Conservation (phyloP, 2,888 invertebrate genomes). For the Dione juno region DNA sequence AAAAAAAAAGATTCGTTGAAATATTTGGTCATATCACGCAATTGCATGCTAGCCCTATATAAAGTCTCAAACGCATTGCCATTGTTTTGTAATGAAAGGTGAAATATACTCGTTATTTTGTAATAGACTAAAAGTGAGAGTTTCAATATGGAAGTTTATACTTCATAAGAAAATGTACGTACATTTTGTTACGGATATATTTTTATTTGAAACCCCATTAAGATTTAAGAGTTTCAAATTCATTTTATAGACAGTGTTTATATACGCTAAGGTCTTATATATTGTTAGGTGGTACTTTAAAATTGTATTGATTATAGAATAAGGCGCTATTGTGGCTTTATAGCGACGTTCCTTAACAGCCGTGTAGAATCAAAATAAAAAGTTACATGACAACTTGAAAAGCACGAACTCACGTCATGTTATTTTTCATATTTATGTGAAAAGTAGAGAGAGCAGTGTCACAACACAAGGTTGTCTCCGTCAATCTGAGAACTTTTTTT, state of each 20-base stretch:
- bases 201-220: neutral
- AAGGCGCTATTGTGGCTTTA: no score
- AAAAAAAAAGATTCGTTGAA: slow-evolving; percentile 42
- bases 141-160: neutral
- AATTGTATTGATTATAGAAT: no score
- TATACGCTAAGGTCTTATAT: neutral
- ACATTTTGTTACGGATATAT: slow-evolving; percentile 7
- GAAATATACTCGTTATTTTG: slow-evolving; percentile 21
- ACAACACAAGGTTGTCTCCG: no score
- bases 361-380: no score
- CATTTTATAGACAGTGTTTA: neutral
- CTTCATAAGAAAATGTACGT: slow-evolving; percentile 35
- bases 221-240: neutral
- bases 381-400: no score
- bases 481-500: no score
- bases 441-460: no score
- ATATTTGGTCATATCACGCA: slow-evolving; percentile 64
- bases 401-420: no score
- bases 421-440: no score
- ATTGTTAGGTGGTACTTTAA: no score
- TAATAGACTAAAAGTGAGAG: slow-evolving; percentile 21
- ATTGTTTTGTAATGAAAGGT: slow-evolving; percentile 16
- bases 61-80: slow-evolving; percentile 29
- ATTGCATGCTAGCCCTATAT: slow-evolving; percentile 57
- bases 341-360: no score